Conservation (phyloP, 2,888 invertebrate genomes). For the Drosophila pseudotalamancana region DNA sequence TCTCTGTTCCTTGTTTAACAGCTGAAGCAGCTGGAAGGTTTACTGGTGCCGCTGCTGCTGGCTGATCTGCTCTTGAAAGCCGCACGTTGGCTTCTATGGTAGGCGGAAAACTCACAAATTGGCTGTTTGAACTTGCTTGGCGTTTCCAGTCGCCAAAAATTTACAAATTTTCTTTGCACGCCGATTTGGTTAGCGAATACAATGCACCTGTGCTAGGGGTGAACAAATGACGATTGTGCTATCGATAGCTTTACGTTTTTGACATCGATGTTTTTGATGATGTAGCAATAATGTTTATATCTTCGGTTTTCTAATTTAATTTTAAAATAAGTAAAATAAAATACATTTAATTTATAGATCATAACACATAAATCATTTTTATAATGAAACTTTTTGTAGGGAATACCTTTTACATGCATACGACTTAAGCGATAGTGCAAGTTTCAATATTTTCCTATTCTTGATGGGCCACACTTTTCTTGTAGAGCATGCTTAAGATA, state of each 20-base stretch:
- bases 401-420: neutral
- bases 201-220: slow-evolving; percentile 48
- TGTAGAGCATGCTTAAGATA: neutral
- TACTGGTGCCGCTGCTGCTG: slow-evolving; percentile 4
- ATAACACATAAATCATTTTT: neutral
- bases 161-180: slow-evolving; percentile 45
- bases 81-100: slow-evolving; percentile 12
- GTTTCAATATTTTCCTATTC: neutral
- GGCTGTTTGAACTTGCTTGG: slow-evolving; percentile 13
- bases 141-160: slow-evolving; percentile 16
- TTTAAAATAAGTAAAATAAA: neutral
- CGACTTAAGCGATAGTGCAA: neutral
- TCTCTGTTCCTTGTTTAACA: slow-evolving; percentile 7
- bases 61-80: slow-evolving; percentile 2
- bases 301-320: too few relatives aligned
- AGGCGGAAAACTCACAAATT: slow-evolving; percentile 13
- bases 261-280: neutral
- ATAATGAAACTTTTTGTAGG: neutral
- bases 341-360: neutral
- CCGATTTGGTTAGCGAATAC: slow-evolving; percentile 56
- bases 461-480: neutral
- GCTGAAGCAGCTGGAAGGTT: neutral
- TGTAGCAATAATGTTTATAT: neutral
- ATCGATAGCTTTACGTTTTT: slow-evolving; percentile 8
- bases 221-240: neutral